Base-by-base conservation (phyloP, 2,113 vertebrate species). In the Misgurnus mizolepis region DNA sequence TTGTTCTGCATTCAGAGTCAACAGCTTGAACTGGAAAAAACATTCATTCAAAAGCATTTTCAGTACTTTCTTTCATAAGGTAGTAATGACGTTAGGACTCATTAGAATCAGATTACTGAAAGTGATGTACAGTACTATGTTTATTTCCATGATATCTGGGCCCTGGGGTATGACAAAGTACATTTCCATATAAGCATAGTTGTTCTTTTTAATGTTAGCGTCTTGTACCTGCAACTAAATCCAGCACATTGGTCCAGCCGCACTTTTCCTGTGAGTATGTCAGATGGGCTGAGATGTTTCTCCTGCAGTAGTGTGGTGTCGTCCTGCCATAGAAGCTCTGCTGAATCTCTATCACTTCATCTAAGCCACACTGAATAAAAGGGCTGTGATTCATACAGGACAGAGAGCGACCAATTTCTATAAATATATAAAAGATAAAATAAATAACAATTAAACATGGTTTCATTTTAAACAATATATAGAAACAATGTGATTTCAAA, bases 291-390 rank as follows among this genome's bases (percentile, higher is more conserved):
- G 27, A 0, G 27, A 0, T 83, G 87, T n/a, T 60, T 34, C 78
- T 69, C 55, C 87, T 80, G 76, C 97, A 99, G 78, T 95, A 97
- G 86, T 97, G 92, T 67, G 93, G 91, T 0, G 90, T 96, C 88
- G 93, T 96, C 55, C 95, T 88, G 55, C 96, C 96, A 0, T 94
- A 98, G 88, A 96, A 94, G 61, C 95, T 94, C 8, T 95, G 92
- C 8, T 88, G 93, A 43, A 98, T 89, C 76, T 95, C 89, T 80
- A 98, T 93, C 47, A 97, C 95, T 85, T 96, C 90, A 82, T 95
- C 96, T 0, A 95, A 98, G n/a, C 94, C 95, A 56, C 96, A 98
- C 73, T 96, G 95, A 64, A 95, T 75, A 6, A 95, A 96, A 18
- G 92, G 92, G 22, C 95, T 96, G 86, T 89, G 88, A 39, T 92